phyloP scores from a whole-genome alignment of 2,888 invertebrate species.

The Pristionchus entomophagus region DNA sequence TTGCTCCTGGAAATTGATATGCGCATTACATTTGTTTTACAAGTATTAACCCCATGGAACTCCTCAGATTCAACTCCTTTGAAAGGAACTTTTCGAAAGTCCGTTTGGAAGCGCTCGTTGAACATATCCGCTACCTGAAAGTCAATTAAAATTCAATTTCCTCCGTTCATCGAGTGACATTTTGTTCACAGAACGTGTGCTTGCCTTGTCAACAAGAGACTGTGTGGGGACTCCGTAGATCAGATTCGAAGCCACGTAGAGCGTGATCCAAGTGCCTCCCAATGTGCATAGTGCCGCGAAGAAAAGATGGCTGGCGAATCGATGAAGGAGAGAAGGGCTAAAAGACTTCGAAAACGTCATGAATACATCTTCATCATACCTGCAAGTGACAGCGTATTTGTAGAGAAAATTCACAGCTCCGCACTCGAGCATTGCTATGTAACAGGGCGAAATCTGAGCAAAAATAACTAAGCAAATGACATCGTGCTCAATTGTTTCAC shows the following conservation, averaged over 20 bases:
- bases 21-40: no score
- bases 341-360: no score
- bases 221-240: not conserved
- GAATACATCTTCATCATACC: not conserved
- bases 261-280: not conserved
- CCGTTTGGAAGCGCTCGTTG: not conserved
- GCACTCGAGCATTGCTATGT: not conserved
- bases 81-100: not conserved
- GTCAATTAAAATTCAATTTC: no score
- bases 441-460: slow-evolving; percentile 11
- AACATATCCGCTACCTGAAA: no score
- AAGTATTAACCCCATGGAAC: no score
- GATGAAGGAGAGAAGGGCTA: not conserved
- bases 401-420: no score
- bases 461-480: no score
- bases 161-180: no score
- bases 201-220: not conserved
- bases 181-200: not conserved
- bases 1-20: no score
- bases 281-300: not conserved
- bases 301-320: not conserved
- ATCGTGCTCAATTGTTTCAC: no score
- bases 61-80: no score
- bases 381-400: slow-evolving; percentile 8
- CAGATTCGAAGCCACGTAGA: not conserved